Percentiles rank a stretch among this genome's conserved stretches.
Conservation (phyloP, 2,113 vertebrate genomes). For the Ammospiza nelsoni region DNA sequence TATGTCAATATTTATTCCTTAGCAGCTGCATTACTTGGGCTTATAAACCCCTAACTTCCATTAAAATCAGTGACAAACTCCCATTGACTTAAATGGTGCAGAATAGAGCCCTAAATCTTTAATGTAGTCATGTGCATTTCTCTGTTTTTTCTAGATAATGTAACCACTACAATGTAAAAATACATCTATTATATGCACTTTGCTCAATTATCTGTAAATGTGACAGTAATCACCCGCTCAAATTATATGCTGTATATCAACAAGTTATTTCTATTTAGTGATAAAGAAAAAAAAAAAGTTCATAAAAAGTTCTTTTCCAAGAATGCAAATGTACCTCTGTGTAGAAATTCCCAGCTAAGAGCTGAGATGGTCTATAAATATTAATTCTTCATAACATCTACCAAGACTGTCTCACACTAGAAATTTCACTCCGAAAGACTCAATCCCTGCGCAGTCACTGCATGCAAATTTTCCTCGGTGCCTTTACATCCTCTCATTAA, state of each 20-base stretch:
- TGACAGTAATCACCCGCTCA: background rate
- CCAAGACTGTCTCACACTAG: constrained; percentile 18
- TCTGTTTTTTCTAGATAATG: constrained; percentile 1
- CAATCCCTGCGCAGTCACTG: background rate
- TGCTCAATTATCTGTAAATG: constrained; percentile 29
- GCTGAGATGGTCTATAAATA: constrained; percentile 46
- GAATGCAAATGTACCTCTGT: background rate
- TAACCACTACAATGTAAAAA: background rate
- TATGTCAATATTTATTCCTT: constrained; percentile 44
- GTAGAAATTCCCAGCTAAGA: constrained; percentile 23
- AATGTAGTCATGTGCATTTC: background rate
- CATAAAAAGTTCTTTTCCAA: constrained; percentile 8
- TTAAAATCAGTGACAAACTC: constrained; percentile 50
- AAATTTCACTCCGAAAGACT: background rate
- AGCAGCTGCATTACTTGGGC: background rate
- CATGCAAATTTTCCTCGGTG: background rate
- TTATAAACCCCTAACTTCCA: background rate
- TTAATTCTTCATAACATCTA: constrained; percentile 28
- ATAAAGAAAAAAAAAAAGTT: background rate
- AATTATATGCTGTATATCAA: constrained; percentile 1
- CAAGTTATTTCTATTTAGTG: constrained; percentile 46
- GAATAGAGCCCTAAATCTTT: constrained; percentile 40
- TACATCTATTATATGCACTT: constrained; percentile 6
- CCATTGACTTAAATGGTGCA: constrained; percentile 11
- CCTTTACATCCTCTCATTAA: background rate